Evolutionary conservation across 2,888 invertebrate species (phyloP), one percentile per base, ranked within the genome.

Genomic region (Carpatolechia fugitivella): DNA sequence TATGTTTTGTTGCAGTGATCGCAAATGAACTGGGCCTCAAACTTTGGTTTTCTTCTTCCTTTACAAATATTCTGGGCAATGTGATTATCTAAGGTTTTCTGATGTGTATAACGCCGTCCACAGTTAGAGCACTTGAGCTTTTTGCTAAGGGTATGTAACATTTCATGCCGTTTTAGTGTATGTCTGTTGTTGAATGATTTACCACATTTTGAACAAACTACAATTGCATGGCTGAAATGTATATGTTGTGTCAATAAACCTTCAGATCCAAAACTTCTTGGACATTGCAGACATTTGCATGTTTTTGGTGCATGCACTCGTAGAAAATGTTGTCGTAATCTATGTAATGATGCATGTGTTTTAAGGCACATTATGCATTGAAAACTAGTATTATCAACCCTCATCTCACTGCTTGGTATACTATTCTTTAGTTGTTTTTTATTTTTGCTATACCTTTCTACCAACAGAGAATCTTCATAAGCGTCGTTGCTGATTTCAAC

Each of bases 291-390:
- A 30, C 65, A 65, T 50, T 62, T 51, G 11, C 58, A 50, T 3
- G 30, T 50, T 38, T 65, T 65, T 10, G 65, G 60, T 18, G 62
- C 63, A 52, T 65, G 65, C 1, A 61, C 36, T 30, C 61, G 56
- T 1, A 55, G 41, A 11, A 57, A 59, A 52, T 65, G 65, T 6
- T 55, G 51, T 38, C 55, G 58, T 14, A 65, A 40, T 7, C 55
- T 33, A 35, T 56, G 52, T n/a, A 38, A 20, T 10, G 47, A 49
- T 20, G 46, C 30, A 35, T 57, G 63, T 1, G 13, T 40, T 56
- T 61, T 61, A 0, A 52, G 40, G 38, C 65, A 65, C 4, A 0
- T 13, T 8, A 49, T 54, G 41, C 64, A 64, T 40, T 58, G 57
- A n/a, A 36, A 49, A 18, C 33, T 44, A 18, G 44, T 7, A 10